phyloP scores from a whole-genome alignment of 2,113 vertebrate genomes.

The Campylomormyrus tamandua region DNA sequence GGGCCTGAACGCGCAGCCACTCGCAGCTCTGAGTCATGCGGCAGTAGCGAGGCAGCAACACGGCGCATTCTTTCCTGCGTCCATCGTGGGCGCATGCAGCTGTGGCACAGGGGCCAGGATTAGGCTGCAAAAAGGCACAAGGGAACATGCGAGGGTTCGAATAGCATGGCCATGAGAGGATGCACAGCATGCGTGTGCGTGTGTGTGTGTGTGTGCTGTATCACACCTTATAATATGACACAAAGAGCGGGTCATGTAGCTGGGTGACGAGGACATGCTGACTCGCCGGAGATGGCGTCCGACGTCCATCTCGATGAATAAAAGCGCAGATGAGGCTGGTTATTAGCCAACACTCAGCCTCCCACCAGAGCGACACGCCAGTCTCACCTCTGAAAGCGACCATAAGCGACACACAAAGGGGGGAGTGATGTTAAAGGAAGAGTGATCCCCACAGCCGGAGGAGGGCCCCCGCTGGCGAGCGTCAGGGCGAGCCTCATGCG shows the following conservation, averaged over 20 bases:
- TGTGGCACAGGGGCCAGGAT: neutral
- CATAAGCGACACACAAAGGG: neutral
- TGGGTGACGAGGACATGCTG: neutral
- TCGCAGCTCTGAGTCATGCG: neutral
- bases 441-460: neutral
- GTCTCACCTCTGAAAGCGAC: neutral
- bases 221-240: neutral
- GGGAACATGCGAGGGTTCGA: neutral
- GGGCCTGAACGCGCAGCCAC: neutral
- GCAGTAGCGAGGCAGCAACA: neutral
- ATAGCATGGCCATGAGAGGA: neutral
- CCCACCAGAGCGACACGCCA: neutral
- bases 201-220: neutral
- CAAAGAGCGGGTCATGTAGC: neutral
- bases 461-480: neutral
- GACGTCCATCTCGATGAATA: neutral
- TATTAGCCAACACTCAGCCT: neutral
- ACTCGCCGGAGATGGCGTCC: neutral
- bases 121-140: neutral
- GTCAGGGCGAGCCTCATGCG: neutral
- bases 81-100: neutral
- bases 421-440: neutral
- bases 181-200: neutral
- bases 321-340: neutral
- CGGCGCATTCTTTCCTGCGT: neutral